phyloP scores from a whole-genome alignment of 2,888 invertebrate genomes.

The Volucella inanis region DNA sequence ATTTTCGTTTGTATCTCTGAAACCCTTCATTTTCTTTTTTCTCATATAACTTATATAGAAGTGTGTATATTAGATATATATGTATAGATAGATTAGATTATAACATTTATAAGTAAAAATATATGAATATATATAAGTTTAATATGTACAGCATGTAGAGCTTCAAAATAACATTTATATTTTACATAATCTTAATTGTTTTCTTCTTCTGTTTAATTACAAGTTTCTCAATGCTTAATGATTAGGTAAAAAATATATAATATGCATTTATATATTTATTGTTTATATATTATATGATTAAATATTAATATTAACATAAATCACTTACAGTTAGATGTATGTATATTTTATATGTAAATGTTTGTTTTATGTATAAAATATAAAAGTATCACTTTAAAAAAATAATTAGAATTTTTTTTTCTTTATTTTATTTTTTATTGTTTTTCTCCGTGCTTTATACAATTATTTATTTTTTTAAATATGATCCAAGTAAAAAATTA shows the following conservation, averaged over 20 bases:
- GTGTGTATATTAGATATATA: conserved; percentile 45
- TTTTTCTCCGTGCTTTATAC: conserved; percentile 22
- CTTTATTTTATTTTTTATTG: not conserved
- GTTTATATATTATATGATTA: conserved; percentile 24
- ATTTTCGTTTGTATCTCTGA: conserved; percentile 64
- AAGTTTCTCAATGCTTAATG: conserved; percentile 29
- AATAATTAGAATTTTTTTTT: conserved; percentile 30
- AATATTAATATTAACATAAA: conserved; percentile 48
- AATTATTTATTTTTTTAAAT: conserved; percentile 28
- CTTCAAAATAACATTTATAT: conserved; percentile 57
- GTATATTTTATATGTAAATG: conserved; percentile 27
- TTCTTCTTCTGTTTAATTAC: conserved; percentile 71
- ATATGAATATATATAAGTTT: conserved; percentile 35
- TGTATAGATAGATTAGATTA: conserved; percentile 41
- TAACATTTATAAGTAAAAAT: conserved; percentile 65
- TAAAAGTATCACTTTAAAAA: conserved; percentile 66
- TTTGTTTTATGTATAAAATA: conserved; percentile 46
- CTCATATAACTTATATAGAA: conserved; percentile 42
- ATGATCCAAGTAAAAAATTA: conserved; percentile 30
- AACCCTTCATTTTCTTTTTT: conserved; percentile 64
- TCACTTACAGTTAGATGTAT: conserved; percentile 60
- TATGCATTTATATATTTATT: conserved; percentile 50
- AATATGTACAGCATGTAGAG: conserved; percentile 60
- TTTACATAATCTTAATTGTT: conserved; percentile 64
- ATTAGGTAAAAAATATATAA: conserved; percentile 65